Conservation (phyloP, 2,888 invertebrate species). For the Drosophila acutilabella region DNA sequence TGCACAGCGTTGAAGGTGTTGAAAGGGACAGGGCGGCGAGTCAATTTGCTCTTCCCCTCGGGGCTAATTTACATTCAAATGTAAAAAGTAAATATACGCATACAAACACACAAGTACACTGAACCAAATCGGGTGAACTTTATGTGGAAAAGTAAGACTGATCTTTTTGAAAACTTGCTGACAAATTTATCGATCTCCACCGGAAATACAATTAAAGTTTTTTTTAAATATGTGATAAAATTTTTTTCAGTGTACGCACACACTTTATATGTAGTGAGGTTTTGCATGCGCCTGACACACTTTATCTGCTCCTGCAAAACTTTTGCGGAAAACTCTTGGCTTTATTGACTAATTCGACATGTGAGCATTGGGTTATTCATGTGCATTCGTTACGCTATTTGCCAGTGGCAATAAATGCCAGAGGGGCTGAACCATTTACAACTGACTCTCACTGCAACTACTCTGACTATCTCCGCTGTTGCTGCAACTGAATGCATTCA, state of each 20-base stretch:
- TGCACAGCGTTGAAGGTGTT: too few relatives aligned
- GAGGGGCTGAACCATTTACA: background rate
- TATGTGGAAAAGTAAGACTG: too few relatives aligned
- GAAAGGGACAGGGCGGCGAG: background rate
- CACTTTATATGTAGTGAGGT: conserved; percentile 12
- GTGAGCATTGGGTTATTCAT: conserved; percentile 22
- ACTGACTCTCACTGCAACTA: background rate
- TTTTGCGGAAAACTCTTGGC: conserved; percentile 11
- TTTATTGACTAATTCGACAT: conserved; percentile 24
- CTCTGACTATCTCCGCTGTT: background rate
- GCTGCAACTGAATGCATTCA: conserved; percentile 21
- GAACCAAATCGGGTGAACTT: background rate
- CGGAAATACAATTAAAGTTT: too few relatives aligned
- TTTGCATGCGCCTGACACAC: conserved; percentile 8
- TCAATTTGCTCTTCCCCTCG: background rate
- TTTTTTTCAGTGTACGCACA: background rate
- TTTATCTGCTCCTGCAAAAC: background rate
- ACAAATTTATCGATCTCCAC: too few relatives aligned
- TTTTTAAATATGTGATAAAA: background rate
- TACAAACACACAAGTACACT: background rate
- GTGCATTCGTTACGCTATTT: conserved; percentile 25
- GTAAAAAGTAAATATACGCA: conserved; percentile 21
- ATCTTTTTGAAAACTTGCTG: too few relatives aligned
- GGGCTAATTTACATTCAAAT: conserved; percentile 52
- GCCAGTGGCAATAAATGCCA: background rate